Conservation (phyloP, 2,113 vertebrate species). For the Oryzias melastigma region DNA sequence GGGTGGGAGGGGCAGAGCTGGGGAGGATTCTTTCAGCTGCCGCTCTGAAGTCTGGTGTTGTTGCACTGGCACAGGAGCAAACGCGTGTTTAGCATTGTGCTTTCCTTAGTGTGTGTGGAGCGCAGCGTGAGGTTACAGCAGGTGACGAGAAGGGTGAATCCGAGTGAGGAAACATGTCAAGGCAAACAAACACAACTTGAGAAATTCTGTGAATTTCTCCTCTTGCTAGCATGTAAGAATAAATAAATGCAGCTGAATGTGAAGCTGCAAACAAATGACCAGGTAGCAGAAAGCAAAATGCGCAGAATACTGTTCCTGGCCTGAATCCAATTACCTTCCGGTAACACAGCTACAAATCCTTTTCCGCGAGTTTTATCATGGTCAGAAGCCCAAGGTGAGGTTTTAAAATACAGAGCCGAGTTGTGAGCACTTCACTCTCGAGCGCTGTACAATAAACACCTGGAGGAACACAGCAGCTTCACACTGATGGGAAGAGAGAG, state of each 20-base stretch:
- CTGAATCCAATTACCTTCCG: constrained; percentile 23
- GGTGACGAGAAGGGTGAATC: constrained; percentile 14
- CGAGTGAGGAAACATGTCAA: constrained; percentile 4
- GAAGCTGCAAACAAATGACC: constrained; percentile 5
- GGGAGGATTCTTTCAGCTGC: constrained; percentile 27
- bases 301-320: not conserved
- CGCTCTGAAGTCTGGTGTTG: constrained; percentile 47
- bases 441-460: constrained; percentile 39
- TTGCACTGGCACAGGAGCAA: constrained; percentile 24
- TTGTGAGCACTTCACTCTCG: constrained; percentile 23
- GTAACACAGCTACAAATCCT: constrained; percentile 14
- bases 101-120: constrained; percentile 15
- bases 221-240: not conserved
- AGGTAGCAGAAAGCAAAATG: not conserved
- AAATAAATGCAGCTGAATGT: constrained; percentile 4
- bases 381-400: constrained; percentile 34
- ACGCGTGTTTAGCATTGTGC: constrained; percentile 16
- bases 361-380: constrained; percentile 20
- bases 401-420: constrained; percentile 32
- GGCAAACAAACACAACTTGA: constrained; percentile 7
- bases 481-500: constrained; percentile 16
- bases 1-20: constrained; percentile 2
- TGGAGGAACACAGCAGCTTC: constrained; percentile 1
- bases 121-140: not conserved
- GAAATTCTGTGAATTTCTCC: not conserved